Base-by-base conservation (phyloP, 2,888 invertebrate genomes). In the Phaedon cochleariae region DNA sequence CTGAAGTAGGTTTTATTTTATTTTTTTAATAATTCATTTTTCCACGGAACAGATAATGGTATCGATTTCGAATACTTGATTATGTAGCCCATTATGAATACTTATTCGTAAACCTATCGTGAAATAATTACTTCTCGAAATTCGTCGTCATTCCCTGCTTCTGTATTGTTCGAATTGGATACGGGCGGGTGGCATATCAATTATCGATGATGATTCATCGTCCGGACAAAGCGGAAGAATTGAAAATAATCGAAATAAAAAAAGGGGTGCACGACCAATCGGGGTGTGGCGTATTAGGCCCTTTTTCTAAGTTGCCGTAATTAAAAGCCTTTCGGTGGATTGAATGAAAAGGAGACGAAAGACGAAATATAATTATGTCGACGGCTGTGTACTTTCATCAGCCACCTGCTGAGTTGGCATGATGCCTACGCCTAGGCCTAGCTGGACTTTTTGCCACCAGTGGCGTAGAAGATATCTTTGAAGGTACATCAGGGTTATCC, bases 331-430 rank as follows among this genome's bases (percentile, higher is more conserved):
- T 76, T 77, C 69, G 41, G 69, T 73, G 74, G 71, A 74, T 70
- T 69, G 76, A 77, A 71, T 75, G 71, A 64, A 61, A 71, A 76
- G 76, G 76, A 41, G 41, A 41, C n/a, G 41, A 10, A 75, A 76
- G 77, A 77, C 76, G 77, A 77, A 80, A 79, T 79, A 79, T 79
- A 79, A 79, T 80, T 79, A 80, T 78, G 76, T 77, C 77, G 79
- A 79, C 78, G 77, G 75, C 76, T 77, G 76, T 74, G 73, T 73
- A 76, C 77, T 80, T 78, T 79, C 79, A 79, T 79, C 76, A 76
- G 76, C 78, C 79, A 80, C 80, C 79, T 80, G 79, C 79, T 77
- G 80, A 73, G 79, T 68, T 57, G 60, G 62, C 67, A 67, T 59
- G 59, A 64, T 57, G 61, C n/a, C 57, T 41, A 45, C 55, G 18